Percentiles rank a stretch among this genome's conserved stretches.
Evolutionary conservation across 2,113 vertebrate genomes (phyloP).

Genomic region (Fukomys damarensis): DNA sequence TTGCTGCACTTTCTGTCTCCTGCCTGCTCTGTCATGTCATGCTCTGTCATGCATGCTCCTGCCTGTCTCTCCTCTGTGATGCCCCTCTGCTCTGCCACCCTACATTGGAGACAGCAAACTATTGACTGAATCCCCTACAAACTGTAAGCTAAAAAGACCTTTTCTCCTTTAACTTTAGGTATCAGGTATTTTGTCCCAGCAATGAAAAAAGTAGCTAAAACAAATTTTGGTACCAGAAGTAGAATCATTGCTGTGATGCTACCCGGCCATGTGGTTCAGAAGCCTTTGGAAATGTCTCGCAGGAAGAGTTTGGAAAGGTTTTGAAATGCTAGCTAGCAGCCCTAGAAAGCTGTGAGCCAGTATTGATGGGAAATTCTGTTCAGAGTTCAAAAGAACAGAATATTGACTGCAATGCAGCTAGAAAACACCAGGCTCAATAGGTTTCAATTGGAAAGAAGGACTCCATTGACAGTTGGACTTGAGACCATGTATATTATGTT

Average conservation of each 20-base stretch:
- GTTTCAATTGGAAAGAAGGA: too few species aligned
- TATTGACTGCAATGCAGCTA: neutral
- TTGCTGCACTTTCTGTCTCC: neutral
- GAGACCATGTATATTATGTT: too few species aligned
- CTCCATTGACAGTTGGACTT: too few species aligned
- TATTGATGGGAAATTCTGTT: neutral
- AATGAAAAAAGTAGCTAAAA: neutral
- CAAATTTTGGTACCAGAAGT: neutral
- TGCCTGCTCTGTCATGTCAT: neutral
- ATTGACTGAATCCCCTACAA: neutral
- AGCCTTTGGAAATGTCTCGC: too few species aligned
- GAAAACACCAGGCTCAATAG: too few species aligned
- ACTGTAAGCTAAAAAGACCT: neutral
- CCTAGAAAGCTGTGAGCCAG: neutral
- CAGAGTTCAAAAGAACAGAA: neutral
- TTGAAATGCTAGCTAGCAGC: neutral
- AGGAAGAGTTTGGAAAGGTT: too few species aligned
- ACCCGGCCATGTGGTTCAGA: neutral
- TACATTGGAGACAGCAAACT: too few species aligned
- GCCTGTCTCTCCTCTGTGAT: neutral
- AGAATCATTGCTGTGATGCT: neutral
- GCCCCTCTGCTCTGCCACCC: too few species aligned
- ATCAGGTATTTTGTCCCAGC: neutral
- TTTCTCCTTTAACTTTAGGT: neutral
- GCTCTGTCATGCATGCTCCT: neutral